Percentiles rank a stretch among this genome's conserved stretches.
phyloP scores from a whole-genome alignment of 2,797 vertebrate genomes.

The Enteromius paludinosus region DNA sequence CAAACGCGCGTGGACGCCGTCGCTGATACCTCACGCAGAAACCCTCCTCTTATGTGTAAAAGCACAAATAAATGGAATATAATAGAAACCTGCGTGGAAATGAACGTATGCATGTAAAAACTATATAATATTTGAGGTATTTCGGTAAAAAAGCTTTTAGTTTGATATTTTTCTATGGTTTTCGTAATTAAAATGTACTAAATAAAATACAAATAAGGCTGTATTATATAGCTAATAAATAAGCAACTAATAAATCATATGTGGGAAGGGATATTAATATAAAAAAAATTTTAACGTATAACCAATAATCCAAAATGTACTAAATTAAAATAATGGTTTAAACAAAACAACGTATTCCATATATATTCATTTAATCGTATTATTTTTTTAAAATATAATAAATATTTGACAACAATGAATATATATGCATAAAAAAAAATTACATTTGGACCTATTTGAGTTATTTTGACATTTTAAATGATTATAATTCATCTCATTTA shows the following conservation, averaged over 20 bases:
- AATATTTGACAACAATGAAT: neutral
- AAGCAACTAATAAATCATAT: neutral
- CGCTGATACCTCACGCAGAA: neutral
- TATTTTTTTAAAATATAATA: neutral
- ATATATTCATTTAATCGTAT: no score
- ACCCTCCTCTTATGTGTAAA: neutral
- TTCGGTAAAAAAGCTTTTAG: neutral
- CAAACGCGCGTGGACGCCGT: conserved; percentile 14
- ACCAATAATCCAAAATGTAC: neutral
- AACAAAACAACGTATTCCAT: neutral
- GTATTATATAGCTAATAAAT: neutral
- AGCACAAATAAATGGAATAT: neutral
- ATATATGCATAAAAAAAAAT: neutral
- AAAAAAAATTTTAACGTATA: neutral
- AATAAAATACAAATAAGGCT: neutral
- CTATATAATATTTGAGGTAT: neutral
- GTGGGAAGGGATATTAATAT: neutral
- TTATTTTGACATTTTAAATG: neutral
- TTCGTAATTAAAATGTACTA: neutral
- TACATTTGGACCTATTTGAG: neutral
- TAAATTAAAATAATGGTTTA: neutral
- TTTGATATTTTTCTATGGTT: neutral
- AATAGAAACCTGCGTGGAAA: neutral
- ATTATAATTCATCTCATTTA: neutral
- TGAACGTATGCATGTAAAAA: neutral